Conservation (phyloP, 1,140 invertebrate species). For the Maniola jurtina region DNA sequence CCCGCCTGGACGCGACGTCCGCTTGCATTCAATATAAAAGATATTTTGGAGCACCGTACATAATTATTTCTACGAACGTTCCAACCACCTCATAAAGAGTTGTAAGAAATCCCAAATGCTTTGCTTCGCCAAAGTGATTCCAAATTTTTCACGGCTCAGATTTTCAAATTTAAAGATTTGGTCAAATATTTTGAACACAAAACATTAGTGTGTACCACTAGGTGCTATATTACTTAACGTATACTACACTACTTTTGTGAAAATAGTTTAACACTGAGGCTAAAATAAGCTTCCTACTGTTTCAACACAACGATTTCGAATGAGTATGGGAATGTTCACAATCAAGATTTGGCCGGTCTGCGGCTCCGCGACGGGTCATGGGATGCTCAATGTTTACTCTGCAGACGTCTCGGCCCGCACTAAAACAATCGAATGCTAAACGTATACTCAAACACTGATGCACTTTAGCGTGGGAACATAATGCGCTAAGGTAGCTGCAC, state of each 20-base stretch:
- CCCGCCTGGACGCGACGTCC: slow-evolving; percentile 51
- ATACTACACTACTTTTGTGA: too few species aligned
- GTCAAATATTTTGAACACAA: neutral
- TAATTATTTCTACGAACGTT: slow-evolving; percentile 72
- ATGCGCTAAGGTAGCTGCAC: slow-evolving; percentile 61
- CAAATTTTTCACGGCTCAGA: slow-evolving; percentile 36
- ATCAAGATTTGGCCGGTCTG: slow-evolving; percentile 4
- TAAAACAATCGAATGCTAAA: slow-evolving; percentile 78
- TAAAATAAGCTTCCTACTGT: neutral
- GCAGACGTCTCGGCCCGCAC: slow-evolving; percentile 68
- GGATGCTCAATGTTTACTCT: slow-evolving; percentile 65
- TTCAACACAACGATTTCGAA: neutral
- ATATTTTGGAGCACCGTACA: slow-evolving; percentile 68
- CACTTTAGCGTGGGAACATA: slow-evolving; percentile 75
- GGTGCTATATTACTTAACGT: too few species aligned
- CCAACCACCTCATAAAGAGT: slow-evolving; percentile 66
- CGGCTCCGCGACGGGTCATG: slow-evolving; percentile 9
- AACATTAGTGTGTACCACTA: neutral
- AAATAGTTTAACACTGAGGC: neutral
- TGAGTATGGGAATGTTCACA: neutral
- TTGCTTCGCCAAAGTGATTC: slow-evolving; percentile 37
- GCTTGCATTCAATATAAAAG: slow-evolving; percentile 54
- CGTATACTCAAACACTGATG: slow-evolving; percentile 68
- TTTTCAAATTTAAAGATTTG: slow-evolving; percentile 20
- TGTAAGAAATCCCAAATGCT: slow-evolving; percentile 54